Evolutionary conservation across 2,797 vertebrate species (phyloP), one percentile per base, ranked within the genome.

Genomic region (Adrianichthys oophorus): DNA sequence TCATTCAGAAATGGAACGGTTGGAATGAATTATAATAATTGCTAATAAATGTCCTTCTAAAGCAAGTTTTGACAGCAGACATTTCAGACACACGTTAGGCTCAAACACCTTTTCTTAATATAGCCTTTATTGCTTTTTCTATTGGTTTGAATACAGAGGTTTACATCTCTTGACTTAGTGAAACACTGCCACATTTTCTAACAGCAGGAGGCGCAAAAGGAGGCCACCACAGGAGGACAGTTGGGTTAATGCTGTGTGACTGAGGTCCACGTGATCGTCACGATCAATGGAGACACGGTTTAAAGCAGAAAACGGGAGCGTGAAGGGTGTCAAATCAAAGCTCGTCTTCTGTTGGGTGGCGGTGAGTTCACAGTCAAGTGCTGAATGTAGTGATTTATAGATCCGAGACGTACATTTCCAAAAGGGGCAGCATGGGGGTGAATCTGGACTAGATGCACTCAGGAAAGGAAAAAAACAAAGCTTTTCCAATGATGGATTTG

Each of bases 341-440:
- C 68, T 40, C 41, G 12, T 57, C 59, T 60, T 57, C 41, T 61
- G 70, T 65, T 48, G 21, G 68, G 16, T n/a, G 55, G 72, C 44
- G 72, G 64, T 29, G 4, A 58, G 80, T 95, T 95, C 95, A 96
- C 94, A 95, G 94, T 94, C 93, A 95, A 94, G 93, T 93, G 94
- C 93, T 94, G 84, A 91, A 91, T 94, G 97, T 97, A 98, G 95
- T 97, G 95, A 98, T 94, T 94, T 92, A 92, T 87, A 83, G 90
- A 92, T 85, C 84, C 83, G 79, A 84, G 77, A 82, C 69, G 76
- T 76, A 55, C 53, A 58, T 65, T 23, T 17, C 45, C 55, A 59
- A 64, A 68, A 62, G 54, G 37, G 15, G 57, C 71, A 66, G 58
- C 45, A 52, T 45, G 70, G 14, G 68, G 72, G 69, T 67, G 52